Conservation (phyloP, 2,113 vertebrate genomes). For the Sinocyclocheilus rhinocerous region DNA sequence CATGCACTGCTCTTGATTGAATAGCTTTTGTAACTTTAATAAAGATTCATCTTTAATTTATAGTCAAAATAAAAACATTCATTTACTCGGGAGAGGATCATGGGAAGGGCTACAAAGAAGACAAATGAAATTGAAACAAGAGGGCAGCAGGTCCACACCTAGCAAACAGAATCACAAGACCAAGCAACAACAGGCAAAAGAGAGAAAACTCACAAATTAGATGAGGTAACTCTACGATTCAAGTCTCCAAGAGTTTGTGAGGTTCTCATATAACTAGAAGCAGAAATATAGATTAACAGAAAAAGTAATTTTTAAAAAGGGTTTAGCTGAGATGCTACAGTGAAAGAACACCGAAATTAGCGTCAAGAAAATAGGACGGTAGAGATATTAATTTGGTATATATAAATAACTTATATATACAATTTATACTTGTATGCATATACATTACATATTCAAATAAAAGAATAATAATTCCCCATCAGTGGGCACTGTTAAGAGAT, state of each 20-base stretch:
- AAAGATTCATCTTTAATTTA: too few species aligned
- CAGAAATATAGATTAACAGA: constrained; percentile 60
- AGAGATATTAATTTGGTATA: not conserved
- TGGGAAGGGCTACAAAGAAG: not conserved
- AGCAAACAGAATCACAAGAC: constrained; percentile 21
- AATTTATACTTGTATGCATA: not conserved
- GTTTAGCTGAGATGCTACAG: not conserved
- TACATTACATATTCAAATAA: not conserved
- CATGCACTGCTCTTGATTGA: too few species aligned
- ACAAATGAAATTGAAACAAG: constrained; percentile 15
- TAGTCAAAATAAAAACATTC: too few species aligned
- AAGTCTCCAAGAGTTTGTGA: constrained; percentile 86
- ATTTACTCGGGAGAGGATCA: not conserved
- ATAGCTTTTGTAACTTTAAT: too few species aligned
- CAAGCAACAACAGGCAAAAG: constrained; percentile 58
- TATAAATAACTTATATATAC: not conserved
- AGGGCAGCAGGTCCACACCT: not conserved
- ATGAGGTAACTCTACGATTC: constrained; percentile 84
- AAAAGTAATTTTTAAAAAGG: not conserved
- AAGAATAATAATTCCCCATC: not conserved
- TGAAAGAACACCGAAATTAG: not conserved
- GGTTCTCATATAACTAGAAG: constrained; percentile 85
- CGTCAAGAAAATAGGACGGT: not conserved
- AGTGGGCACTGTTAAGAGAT: not conserved
- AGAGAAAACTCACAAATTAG: constrained; percentile 79